A percentile compares a stretch with the other conserved stretches of the same genome.
Conservation (phyloP, 2,797 vertebrate species). For the Natrix natrix region DNA sequence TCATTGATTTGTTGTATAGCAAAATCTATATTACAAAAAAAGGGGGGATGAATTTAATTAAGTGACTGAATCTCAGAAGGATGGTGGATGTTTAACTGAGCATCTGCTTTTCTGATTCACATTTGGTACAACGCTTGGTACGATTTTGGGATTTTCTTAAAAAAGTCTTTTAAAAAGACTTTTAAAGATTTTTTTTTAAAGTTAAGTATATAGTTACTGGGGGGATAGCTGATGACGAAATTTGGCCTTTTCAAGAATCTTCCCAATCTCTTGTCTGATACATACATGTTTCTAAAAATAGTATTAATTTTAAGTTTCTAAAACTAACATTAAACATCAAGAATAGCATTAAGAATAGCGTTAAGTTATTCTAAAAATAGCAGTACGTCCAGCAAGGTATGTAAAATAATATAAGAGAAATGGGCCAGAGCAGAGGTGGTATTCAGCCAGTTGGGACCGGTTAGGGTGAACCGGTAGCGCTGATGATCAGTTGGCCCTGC, state of each 20-base stretch:
- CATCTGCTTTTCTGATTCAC: neutral
- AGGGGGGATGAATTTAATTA: neutral
- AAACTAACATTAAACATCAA: neutral
- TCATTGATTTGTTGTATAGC: slow-evolving; percentile 11
- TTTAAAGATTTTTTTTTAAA: neutral
- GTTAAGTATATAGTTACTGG: neutral
- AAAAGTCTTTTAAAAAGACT: neutral
- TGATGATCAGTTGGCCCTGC: no score
- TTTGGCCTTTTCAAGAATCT: neutral
- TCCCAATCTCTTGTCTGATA: neutral
- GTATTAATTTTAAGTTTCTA: neutral
- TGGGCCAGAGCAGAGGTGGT: neutral
- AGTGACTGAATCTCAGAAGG: neutral
- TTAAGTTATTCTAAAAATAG: neutral
- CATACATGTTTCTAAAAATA: neutral
- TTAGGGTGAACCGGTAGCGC: no score
- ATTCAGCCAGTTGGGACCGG: no score
- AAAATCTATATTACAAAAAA: slow-evolving; percentile 10
- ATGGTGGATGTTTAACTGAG: neutral
- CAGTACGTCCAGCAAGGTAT: neutral
- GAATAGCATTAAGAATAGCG: neutral
- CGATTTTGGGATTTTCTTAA: neutral
- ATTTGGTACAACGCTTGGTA: neutral
- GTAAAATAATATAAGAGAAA: neutral
- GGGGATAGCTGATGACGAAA: neutral